A percentile compares a stretch with the other conserved stretches of the same genome.
Conservation (phyloP, 2,797 vertebrate species). For the Columba guinea region DNA sequence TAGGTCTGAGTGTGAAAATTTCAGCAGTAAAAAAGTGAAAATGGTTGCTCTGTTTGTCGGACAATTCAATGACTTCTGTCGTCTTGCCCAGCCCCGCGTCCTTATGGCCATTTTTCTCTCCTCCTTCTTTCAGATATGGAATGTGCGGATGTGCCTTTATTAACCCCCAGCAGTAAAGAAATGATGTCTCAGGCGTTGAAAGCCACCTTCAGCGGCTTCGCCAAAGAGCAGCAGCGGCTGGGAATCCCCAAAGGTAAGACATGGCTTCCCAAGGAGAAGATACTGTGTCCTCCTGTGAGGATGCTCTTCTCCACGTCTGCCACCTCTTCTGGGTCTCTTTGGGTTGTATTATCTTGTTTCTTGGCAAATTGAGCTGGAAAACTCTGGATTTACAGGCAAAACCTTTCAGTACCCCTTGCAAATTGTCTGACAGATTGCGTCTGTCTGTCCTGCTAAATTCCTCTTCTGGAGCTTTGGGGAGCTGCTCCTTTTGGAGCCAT, state of each 20-base stretch:
- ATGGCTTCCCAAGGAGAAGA: neutral
- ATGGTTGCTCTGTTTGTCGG: neutral
- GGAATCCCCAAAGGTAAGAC: conserved; percentile 94
- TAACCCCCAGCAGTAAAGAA: conserved; percentile 98
- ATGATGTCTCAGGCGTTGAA: conserved; percentile 99
- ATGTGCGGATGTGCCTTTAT: conserved; percentile 93
- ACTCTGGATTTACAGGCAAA: neutral
- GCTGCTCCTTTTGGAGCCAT: neutral
- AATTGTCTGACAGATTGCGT: neutral
- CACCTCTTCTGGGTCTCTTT: neutral
- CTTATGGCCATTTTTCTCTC: neutral
- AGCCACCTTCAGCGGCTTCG: conserved; percentile 97
- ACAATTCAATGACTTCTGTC: neutral
- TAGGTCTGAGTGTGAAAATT: neutral
- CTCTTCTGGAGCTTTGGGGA: neutral
- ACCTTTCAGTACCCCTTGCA: neutral
- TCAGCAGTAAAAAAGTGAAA: neutral
- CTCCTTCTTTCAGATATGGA: conserved; percentile 87
- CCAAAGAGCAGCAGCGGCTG: conserved; percentile 94
- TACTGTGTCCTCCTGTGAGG: neutral
- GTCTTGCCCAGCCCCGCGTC: accelerated
- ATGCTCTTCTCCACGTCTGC: neutral
- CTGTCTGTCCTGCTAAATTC: neutral
- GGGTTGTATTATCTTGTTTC: neutral
- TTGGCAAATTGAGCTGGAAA: neutral